Percentiles rank a stretch among this genome's conserved stretches.
These are phyloP conservation scores for Antechinus flavipes DNA, from an alignment of 2,113 vertebrate genomes.

Conservation along the genomic window DNA sequence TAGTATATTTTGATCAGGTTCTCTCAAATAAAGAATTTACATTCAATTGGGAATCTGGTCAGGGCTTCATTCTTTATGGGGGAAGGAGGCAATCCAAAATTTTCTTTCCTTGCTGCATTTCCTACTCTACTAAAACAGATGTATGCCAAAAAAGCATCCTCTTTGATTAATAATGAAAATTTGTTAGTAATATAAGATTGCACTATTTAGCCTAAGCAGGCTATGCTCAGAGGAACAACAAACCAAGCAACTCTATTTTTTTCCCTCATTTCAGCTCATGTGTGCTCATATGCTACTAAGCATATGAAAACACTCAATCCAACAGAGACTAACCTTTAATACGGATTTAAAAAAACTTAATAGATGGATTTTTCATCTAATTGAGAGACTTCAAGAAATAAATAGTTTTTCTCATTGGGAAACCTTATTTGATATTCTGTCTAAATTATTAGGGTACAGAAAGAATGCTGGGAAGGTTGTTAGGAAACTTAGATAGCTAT, in stretches of 20 bases:
- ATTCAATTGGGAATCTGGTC: background rate
- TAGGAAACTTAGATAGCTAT: conserved; percentile 44
- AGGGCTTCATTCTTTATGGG: background rate
- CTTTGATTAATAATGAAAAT: background rate
- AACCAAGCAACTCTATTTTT: conserved; percentile 33
- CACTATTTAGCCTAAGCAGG: conserved; percentile 20
- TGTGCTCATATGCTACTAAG: conserved; percentile 32
- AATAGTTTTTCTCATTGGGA: conserved; percentile 46
- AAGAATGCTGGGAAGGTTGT: background rate
- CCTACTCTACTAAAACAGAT: background rate
- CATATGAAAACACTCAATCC: background rate
- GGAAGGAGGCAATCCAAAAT: background rate
- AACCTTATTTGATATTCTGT: conserved; percentile 41
- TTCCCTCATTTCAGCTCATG: conserved; percentile 57
- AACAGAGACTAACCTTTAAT: conserved; percentile 37
- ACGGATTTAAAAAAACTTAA: conserved; percentile 65
- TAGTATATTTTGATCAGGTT: background rate
- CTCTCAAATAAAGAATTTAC: background rate
- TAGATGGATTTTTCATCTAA: conserved; percentile 57
- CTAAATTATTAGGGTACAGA: conserved; percentile 58
- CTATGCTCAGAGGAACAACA: background rate
- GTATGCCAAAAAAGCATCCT: background rate
- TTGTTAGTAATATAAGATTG: background rate
- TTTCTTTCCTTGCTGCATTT: background rate
- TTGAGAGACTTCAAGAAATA: conserved; percentile 38